Evolutionary conservation across 2,113 vertebrate species (phyloP), one percentile per base, ranked within the genome.

Genomic region (Arenaria interpres): DNA sequence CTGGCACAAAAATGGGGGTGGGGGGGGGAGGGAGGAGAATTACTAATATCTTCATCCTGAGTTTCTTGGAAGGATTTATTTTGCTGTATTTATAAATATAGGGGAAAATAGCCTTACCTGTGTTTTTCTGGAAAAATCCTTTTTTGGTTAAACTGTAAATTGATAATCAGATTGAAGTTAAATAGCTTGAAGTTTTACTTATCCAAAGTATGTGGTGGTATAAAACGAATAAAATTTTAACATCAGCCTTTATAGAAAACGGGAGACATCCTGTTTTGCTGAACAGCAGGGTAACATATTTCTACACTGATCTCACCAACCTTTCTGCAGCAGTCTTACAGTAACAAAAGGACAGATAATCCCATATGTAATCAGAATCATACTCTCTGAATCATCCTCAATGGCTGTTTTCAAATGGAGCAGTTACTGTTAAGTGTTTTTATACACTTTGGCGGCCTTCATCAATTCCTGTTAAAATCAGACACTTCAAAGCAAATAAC

Each of bases 41-140:
- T 39, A 48, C 3, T 25, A 22, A 32, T 23, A 45, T 7, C 4
- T 45, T 67, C 30, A 67, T 71, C 37, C 19, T 37, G 14, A 43
- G 7, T n/a, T 51, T 59, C 16, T 50, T 37, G 11, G 9, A 82
- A 41, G 4, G 4, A 59, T 11, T 30, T 48, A 79, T 50, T 48
- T 39, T 51, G 1, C 5, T 72, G 1, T 33, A 46, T 60, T 75
- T 60, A 73, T 56, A 80, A 80, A 30, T 27, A 43, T 2, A 1
- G 7, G 24, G 6, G 0, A 1, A 86, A 66, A 72, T 22, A 0
- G 2, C 46, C 67, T 83, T 73, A 5, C 11, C 6, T 57, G 2
- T 82, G 21, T 71, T 62, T 2, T 69, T 89, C 19, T 72, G 20
- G 21, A 22, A 75, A 82, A 68, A 59, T 10, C 0, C 5, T 28